These are phyloP conservation scores for Cepphus grylle DNA, from an alignment of 2,113 vertebrate species.

Conservation along the genomic window DNA sequence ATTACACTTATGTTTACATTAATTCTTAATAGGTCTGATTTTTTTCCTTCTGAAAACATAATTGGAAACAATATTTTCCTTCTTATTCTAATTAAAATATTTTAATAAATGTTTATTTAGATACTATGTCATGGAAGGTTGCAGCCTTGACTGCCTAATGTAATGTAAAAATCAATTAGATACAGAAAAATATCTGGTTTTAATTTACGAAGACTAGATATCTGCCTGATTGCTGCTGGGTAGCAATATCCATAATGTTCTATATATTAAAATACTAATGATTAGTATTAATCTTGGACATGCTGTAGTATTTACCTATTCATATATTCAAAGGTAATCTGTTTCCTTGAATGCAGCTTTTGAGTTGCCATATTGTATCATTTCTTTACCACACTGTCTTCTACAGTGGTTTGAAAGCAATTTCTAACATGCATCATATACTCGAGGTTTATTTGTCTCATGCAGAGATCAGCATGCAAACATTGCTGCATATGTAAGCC, in stretches of 20 bases:
- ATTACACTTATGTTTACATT: slow-evolving; percentile 65
- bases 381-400: slow-evolving; percentile 51
- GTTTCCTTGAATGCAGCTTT: slow-evolving; percentile 48
- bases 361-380: slow-evolving; percentile 43
- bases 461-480: slow-evolving; percentile 67
- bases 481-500: slow-evolving; percentile 60
- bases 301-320: slow-evolving; percentile 69
- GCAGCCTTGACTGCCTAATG: slow-evolving; percentile 67
- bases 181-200: slow-evolving; percentile 73
- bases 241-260: slow-evolving; percentile 52
- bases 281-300: slow-evolving; percentile 69
- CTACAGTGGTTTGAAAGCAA: slow-evolving; percentile 58
- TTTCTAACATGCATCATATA: slow-evolving; percentile 63
- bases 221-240: slow-evolving; percentile 58
- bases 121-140: slow-evolving; percentile 66
- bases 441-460: slow-evolving; percentile 65
- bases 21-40: slow-evolving; percentile 63
- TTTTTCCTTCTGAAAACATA: slow-evolving; percentile 60
- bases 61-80: slow-evolving; percentile 69
- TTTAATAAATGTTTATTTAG: slow-evolving; percentile 68
- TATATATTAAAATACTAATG: slow-evolving; percentile 70
- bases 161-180: slow-evolving; percentile 71
- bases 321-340: slow-evolving; percentile 61
- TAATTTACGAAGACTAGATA: slow-evolving; percentile 67
- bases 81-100: slow-evolving; percentile 75